Evolutionary conservation across 2,888 invertebrate genomes (phyloP), one percentile per base, ranked within the genome.

Genomic region (Matsumyia berberina): DNA sequence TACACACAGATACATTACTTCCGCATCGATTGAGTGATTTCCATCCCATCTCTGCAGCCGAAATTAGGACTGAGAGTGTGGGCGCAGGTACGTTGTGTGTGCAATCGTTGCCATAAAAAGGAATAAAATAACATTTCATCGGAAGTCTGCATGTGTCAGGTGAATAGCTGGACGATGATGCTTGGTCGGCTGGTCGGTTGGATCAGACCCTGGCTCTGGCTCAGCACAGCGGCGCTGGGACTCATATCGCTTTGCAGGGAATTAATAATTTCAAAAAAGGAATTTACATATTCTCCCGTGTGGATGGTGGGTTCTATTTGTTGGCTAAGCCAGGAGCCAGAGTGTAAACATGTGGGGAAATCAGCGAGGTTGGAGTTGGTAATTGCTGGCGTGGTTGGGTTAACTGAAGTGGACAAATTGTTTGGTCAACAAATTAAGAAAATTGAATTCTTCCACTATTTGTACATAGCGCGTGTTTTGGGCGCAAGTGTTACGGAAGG

Each of bases 21-120:
- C 85, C 64, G 49, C 85, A 60, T 70, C 85, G 85, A 80, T 85
- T 85, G 85, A 85, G 64, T 85, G 85, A 66, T 80, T 85, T 60
- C 53, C 60, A 78, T 57, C 44, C 57, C 66, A 51, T 70, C 24
- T 69, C 62, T 51, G 24, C 15, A 17, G 12, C 66, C 9, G 11
- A 49, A 33, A 46, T 9, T 6, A 8, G 31, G 35, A 9, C 3
- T 24, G 29, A 19, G 17, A 6, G 37, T 39, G 7, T 19, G 12
- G 31, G 19, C 2, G 3, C 6, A n/a, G n/a, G 31, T 0, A n/a
- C 8, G n/a, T 8, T 33, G 12, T 62, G 55, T 39, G 49, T 62
- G 35, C 64, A 64, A 37, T 57, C 74, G 66, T 69, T 76, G 49
- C 44, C 49, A 80, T 79, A 58, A 76, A 76, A 69, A 19, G 35